These are phyloP conservation scores for Dysmachus trigonus DNA, from an alignment of 2,888 invertebrate genomes.

Conservation along the genomic window DNA sequence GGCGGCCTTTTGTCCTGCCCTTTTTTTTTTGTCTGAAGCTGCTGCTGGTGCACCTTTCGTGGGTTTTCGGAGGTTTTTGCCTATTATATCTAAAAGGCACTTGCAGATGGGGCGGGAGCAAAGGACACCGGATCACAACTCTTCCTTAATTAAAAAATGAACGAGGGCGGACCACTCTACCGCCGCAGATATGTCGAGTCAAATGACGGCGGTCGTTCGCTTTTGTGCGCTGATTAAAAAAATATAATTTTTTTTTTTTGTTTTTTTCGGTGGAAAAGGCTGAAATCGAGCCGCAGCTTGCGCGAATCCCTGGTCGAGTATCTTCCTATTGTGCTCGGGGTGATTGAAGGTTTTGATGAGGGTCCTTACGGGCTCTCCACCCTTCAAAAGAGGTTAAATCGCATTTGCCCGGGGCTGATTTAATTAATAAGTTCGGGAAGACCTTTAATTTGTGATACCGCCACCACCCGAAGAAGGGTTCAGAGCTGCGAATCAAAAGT, in stretches of 20 bases:
- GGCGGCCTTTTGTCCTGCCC: not conserved
- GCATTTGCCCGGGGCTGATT: constrained; percentile 17
- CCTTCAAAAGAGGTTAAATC: constrained; percentile 20
- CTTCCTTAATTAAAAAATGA: constrained; percentile 25
- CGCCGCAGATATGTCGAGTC: not conserved
- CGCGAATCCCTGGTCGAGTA: not conserved
- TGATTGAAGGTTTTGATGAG: constrained; percentile 14
- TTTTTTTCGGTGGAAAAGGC: not conserved
- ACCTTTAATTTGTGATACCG: constrained; percentile 19
- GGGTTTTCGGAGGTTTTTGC: not conserved
- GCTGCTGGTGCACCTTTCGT: not conserved
- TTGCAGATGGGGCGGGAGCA: not conserved
- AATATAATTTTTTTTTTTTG: not conserved
- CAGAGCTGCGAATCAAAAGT: not conserved
- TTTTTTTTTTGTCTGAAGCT: not conserved
- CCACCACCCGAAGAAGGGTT: not conserved
- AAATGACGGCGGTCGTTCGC: not conserved
- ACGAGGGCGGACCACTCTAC: not conserved
- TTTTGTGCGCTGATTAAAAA: constrained; percentile 12
- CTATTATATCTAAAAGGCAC: not conserved
- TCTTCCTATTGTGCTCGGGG: constrained; percentile 5
- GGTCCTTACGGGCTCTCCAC: not conserved
- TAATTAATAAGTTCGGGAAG: constrained; percentile 34
- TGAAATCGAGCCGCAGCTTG: not conserved
- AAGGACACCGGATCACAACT: not conserved